Conservation (phyloP, 2,888 invertebrate species). For the Ectemnius lituratus region DNA sequence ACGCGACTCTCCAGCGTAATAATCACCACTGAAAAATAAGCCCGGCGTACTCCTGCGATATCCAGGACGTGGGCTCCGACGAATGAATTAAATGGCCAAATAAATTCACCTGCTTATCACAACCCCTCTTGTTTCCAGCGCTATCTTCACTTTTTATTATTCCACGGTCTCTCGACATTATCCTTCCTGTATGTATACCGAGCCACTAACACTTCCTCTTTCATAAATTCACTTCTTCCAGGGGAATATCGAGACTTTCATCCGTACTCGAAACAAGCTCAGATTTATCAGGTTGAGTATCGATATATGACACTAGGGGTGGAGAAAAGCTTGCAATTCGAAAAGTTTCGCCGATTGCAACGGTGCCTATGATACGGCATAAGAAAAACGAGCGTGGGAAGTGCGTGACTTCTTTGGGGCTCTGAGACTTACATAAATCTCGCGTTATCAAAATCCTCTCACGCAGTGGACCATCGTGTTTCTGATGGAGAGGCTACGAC, state of each 20-base stretch:
- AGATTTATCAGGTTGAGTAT: background rate
- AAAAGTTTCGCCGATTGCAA: too few relatives aligned
- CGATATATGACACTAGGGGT: background rate
- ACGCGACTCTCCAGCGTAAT: too few relatives aligned
- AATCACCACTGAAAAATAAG: too few relatives aligned
- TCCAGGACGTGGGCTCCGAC: background rate
- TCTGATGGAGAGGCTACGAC: too few relatives aligned
- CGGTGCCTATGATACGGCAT: too few relatives aligned
- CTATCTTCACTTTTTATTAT: conserved; percentile 5
- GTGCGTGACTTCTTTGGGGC: too few relatives aligned
- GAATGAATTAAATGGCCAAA: background rate
- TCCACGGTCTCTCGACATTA: background rate
- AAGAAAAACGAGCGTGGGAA: too few relatives aligned
- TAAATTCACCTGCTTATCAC: background rate
- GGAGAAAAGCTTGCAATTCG: background rate
- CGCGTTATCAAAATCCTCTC: too few relatives aligned
- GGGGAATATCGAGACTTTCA: background rate
- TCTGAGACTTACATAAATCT: too few relatives aligned
- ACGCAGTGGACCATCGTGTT: too few relatives aligned
- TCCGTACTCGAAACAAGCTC: background rate
- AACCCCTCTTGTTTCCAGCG: background rate
- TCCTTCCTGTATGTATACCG: background rate
- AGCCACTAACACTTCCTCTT: background rate
- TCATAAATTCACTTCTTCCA: background rate
- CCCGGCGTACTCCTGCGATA: too few relatives aligned